These are phyloP conservation scores for Lithophane leautieri DNA, from an alignment of 2,888 invertebrate species.

Conservation along the genomic window DNA sequence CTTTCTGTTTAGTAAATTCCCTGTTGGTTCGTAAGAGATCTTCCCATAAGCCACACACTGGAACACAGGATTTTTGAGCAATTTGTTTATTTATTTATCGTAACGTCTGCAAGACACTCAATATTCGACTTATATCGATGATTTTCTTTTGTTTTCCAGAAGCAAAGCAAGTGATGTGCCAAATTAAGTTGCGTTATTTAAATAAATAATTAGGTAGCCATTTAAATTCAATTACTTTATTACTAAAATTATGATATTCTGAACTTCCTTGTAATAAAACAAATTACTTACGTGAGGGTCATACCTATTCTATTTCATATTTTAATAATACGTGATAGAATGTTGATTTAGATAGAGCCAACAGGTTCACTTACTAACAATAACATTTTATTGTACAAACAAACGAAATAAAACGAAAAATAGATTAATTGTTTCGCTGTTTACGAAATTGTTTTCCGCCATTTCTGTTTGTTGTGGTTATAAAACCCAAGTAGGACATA, in stretches of 20 bases:
- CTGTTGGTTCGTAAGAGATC: background rate
- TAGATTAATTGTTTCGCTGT: background rate
- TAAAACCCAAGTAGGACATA: background rate
- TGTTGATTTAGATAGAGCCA: background rate
- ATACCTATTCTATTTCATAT: no score
- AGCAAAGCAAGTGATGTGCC: background rate
- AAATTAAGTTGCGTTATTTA: background rate
- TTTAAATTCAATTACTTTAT: no score
- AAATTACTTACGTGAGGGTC: no score
- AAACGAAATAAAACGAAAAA: background rate
- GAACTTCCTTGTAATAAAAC: no score
- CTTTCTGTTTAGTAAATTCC: background rate
- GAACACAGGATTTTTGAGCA: background rate
- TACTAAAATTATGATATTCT: no score
- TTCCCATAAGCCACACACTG: background rate
- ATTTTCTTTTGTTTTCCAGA: background rate
- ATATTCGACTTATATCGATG: background rate
- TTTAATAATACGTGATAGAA: no score
- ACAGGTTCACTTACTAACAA: background rate
- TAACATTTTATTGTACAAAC: background rate
- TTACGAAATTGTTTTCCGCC: background rate
- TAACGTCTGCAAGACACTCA: background rate
- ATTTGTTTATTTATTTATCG: background rate
- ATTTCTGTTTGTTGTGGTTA: conserved; percentile 3
- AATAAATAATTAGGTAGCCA: no score